A percentile compares a stretch with the other conserved stretches of the same genome.
Evolutionary conservation across 2,797 vertebrate species (phyloP).

Genomic region (Xenentodon cancila): DNA sequence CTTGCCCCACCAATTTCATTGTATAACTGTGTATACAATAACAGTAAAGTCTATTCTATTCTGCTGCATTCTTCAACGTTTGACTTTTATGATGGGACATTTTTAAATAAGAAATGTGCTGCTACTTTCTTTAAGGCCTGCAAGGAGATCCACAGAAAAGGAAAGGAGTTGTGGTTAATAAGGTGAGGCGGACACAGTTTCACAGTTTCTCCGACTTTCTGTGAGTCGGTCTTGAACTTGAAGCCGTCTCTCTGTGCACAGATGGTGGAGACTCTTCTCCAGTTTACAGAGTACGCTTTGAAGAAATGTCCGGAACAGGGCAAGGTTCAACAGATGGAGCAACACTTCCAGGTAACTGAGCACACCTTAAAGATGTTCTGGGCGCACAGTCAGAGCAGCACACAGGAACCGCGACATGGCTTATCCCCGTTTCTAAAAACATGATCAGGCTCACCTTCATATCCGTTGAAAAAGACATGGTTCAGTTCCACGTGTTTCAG

Average conservation of each 20-base stretch:
- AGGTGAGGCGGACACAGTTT: slow-evolving; percentile 84
- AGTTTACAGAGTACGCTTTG: slow-evolving; percentile 88
- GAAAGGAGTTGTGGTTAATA: slow-evolving; percentile 90
- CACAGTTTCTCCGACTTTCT: neutral
- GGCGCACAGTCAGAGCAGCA: no score
- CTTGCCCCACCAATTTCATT: no score
- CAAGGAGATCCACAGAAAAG: slow-evolving; percentile 90
- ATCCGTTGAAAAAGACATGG: no score
- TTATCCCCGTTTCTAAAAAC: no score
- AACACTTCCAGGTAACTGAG: slow-evolving; percentile 91
- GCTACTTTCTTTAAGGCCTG: slow-evolving; percentile 79
- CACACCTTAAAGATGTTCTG: no score
- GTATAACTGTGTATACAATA: no score
- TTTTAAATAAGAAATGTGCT: neutral
- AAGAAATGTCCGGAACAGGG: slow-evolving; percentile 97
- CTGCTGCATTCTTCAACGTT: no score
- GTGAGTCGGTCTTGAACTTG: neutral
- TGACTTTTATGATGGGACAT: no score
- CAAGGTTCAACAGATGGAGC: slow-evolving; percentile 96
- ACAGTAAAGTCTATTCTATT: no score
- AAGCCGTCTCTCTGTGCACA: slow-evolving; percentile 66
- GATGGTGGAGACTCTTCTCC: slow-evolving; percentile 96
- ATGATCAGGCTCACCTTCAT: no score
- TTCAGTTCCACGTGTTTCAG: no score
- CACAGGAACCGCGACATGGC: no score